Base-by-base conservation (phyloP, 2,113 vertebrate genomes). In the Paramormyrops kingsleyae region DNA sequence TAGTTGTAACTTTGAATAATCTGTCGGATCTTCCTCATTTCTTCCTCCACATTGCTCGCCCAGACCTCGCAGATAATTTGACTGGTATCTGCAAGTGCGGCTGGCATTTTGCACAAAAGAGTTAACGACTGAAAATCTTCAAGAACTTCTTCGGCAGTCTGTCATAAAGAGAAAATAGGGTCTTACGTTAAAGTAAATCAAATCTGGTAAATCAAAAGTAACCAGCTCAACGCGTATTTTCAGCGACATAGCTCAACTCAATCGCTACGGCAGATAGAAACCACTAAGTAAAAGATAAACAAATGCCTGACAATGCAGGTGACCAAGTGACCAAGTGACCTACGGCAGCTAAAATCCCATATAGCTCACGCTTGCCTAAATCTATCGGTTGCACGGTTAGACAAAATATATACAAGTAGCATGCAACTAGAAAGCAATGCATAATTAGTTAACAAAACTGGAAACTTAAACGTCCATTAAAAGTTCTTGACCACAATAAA, bases 51-150 rank as follows among this genome's bases (percentile, higher is more conserved):
- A 88, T 99, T 99, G 95, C 97, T 97, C 62, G 99, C 98, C 99
- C 99, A 99, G 88, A 99, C 99, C 92, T 99, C 99, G 94, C 99
- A 99, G 95, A 99, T 99, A 86, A 99, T 98, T 95, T 99, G 98
- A 94, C 97, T 99, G 91, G 98, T 98, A 94, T 99, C 98, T 93
- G 97, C 97, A 92, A 99, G 97, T 89, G 99, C 98, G 47, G 98
- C 99, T 90, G 99, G 99, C 98, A 99, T 99, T 94, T 94, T 97
- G 96, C 95, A 95, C 89, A 93, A 88, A 89, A 77, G 83, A 91
- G 92, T 90, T 93, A 90, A 83, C 74, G 89, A 93, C 88, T 85
- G 53, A 91, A 92, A 91, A 92, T 89, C 90, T 90, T 50, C 91
- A 88, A 90, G 91, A 70, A 52, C 90, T 90, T 2, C 62, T 5